Base-by-base conservation (phyloP, 2,888 invertebrate species). In the Leptinotarsa haldemani region DNA sequence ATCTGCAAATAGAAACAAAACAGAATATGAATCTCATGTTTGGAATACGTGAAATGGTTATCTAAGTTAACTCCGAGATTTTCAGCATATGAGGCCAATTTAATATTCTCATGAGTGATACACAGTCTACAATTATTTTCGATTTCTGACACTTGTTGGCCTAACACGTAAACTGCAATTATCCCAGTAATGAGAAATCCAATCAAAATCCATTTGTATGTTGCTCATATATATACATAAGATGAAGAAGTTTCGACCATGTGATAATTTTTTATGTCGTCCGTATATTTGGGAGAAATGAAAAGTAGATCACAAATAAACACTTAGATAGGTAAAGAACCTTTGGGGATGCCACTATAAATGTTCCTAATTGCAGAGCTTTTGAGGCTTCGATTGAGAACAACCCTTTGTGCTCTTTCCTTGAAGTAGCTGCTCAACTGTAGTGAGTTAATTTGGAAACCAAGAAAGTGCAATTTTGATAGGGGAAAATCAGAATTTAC, bases 361-460 rank as follows among this genome's bases (percentile, higher is more conserved):
- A 52, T 67, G 13, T 16, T 15, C 5, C 20, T 52, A 5, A 67
- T 15, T 13, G 20, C 15, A 12, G 67, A 67, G 2, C 5, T 18
- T 3, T 22, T 12, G 7, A 46, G 25, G 40, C 25, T 22, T 25
- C 16, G 7, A 52, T 50, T 20, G 5, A 52, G 16, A 13, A 22
- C 30, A 16, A 67, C 67, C 22, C 16, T 67, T 22, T 67, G 53
- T 30, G 18, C 53, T 9, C 53, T 22, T 12, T 48, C 16, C 1
- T 16, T 67, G 18, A 67, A 50, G 20, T 53, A 67, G 52, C 67
- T 67, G 5, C 13, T 20, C 20, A 67, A 20, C 13, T 22, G 40
- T 52, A n/a, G 18, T 18, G 30, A 30, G 3, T 30, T 5, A 30
- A 1, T 30, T 30, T 30, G 5, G 30, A 30, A 30, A 30, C 30